phyloP scores from a whole-genome alignment of 2,888 invertebrate species.

The Pyrocoelia pectoralis region DNA sequence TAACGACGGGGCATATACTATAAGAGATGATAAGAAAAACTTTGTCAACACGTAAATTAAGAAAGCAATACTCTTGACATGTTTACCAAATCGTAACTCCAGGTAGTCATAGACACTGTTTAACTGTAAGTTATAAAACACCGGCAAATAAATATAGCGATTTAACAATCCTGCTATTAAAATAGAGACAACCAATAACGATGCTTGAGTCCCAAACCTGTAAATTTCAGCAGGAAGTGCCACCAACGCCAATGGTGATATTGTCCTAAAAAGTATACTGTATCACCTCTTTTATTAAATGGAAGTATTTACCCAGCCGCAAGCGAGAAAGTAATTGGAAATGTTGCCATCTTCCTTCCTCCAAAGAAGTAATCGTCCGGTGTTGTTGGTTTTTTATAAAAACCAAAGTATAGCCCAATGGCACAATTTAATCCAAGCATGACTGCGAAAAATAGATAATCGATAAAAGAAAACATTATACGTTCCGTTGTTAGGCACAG shows the following conservation, averaged over 20 bases:
- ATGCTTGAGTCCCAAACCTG: slow-evolving; percentile 72
- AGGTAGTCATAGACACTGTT: slow-evolving; percentile 75
- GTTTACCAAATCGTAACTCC: slow-evolving; percentile 69
- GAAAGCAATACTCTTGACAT: slow-evolving; percentile 67
- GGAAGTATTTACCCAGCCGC: slow-evolving; percentile 65
- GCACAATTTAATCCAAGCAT: slow-evolving; percentile 61
- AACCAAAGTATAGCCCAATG: slow-evolving; percentile 66
- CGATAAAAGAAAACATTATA: slow-evolving; percentile 49
- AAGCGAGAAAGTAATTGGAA: slow-evolving; percentile 73
- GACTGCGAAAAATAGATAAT: slow-evolving; percentile 60
- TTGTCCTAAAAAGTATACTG: background rate
- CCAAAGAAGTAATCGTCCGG: slow-evolving; percentile 72
- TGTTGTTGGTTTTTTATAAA: slow-evolving; percentile 62
- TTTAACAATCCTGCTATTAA: slow-evolving; percentile 48
- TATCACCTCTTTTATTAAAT: background rate
- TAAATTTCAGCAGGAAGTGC: slow-evolving; percentile 80
- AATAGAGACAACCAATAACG: slow-evolving; percentile 58
- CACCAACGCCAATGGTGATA: slow-evolving; percentile 67
- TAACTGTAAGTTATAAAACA: slow-evolving; percentile 74
- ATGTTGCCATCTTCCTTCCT: slow-evolving; percentile 70
- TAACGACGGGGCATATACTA: slow-evolving; percentile 74
- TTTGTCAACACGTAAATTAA: slow-evolving; percentile 67
- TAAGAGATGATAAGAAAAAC: slow-evolving; percentile 69
- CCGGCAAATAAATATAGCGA: slow-evolving; percentile 63
- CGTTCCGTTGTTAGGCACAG: too few relatives aligned